phyloP scores from a whole-genome alignment of 2,888 invertebrate genomes.

The Homarus gammarus region DNA sequence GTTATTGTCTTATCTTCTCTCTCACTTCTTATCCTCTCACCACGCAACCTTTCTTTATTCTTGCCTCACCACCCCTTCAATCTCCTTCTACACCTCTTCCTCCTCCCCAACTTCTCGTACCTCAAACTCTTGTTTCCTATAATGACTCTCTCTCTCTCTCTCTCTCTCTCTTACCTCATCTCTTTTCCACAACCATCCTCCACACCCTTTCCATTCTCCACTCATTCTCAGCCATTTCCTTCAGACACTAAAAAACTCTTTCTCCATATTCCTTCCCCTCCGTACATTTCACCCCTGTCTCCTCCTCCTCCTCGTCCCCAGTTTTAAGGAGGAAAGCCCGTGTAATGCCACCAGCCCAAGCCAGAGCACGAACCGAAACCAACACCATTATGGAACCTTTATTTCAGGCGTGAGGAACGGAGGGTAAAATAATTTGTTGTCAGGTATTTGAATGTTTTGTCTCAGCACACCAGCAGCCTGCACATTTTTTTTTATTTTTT shows the following conservation, averaged over 20 bases:
- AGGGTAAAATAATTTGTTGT: slow-evolving; percentile 52
- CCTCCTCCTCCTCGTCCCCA: slow-evolving; percentile 2
- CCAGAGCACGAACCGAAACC: slow-evolving; percentile 41
- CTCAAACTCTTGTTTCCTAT: too few relatives aligned
- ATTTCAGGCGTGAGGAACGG: slow-evolving; percentile 22
- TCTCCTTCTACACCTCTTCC: not conserved
- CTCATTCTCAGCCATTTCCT: not conserved
- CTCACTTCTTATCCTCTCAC: too few relatives aligned
- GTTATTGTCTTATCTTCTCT: too few relatives aligned
- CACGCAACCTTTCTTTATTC: too few relatives aligned
- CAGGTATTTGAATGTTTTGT: slow-evolving; percentile 13
- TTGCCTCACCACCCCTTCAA: not conserved
- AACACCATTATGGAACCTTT: slow-evolving; percentile 55
- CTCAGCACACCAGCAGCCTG: not conserved
- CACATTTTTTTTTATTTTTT: not conserved
- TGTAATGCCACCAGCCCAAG: slow-evolving; percentile 42
- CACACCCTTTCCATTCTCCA: not conserved
- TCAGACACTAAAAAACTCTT: not conserved
- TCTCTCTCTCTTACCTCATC: not conserved
- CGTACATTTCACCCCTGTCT: not conserved
- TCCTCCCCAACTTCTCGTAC: not conserved
- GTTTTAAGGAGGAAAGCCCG: slow-evolving; percentile 56
- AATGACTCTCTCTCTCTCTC: not conserved
- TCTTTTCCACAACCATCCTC: not conserved
- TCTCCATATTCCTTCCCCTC: not conserved